These are phyloP conservation scores for Scolopax rusticola DNA, from an alignment of 2,797 vertebrate genomes.

Conservation along the genomic window DNA sequence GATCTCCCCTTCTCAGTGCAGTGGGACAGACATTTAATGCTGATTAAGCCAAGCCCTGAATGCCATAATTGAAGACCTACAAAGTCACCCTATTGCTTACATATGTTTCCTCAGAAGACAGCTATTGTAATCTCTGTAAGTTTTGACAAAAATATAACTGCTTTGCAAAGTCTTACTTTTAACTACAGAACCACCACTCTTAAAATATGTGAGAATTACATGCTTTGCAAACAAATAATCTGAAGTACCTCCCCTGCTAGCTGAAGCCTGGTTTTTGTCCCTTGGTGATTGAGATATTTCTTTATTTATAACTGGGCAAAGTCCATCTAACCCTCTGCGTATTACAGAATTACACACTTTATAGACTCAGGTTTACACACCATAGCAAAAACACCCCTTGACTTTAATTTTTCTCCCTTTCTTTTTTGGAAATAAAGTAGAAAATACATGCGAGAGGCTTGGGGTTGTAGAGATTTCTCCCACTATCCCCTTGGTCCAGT, in stretches of 20 bases:
- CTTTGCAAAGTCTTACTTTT: neutral
- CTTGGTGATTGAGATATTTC: neutral
- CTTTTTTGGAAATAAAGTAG: neutral
- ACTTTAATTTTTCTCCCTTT: neutral
- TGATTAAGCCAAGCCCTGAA: neutral
- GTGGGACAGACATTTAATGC: fast-evolving
- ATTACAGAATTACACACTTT: neutral
- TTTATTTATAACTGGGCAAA: neutral
- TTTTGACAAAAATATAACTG: neutral
- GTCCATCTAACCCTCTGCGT: neutral
- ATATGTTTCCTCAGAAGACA: neutral
- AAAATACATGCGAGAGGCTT: neutral
- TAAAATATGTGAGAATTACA: neutral
- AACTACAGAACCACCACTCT: neutral
- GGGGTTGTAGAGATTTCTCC: neutral
- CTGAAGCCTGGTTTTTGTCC: neutral
- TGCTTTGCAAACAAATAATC: neutral
- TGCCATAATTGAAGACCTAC: neutral
- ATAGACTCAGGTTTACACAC: neutral
- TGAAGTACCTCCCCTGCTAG: neutral
- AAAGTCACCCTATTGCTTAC: neutral
- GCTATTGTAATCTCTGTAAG: neutral
- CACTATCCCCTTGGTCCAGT: neutral
- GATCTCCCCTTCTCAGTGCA: neutral
- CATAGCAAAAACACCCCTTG: neutral